Base-by-base conservation (phyloP, 2,888 invertebrate genomes). In the Corythucha ciliata region DNA sequence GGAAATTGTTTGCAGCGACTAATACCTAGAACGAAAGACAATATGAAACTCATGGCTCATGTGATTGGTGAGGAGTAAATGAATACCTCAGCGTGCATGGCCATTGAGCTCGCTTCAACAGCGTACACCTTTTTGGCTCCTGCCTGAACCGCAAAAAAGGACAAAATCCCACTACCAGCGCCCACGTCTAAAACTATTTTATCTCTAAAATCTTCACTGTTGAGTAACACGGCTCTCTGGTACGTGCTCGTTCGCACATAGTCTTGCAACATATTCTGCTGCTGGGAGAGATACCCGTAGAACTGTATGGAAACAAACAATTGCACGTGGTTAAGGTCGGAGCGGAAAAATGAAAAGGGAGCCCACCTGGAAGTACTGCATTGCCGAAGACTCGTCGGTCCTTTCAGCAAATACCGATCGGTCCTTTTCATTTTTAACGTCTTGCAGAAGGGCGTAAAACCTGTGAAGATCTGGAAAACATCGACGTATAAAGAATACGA, bases 221-320 rank as follows among this genome's bases (percentile, higher is more conserved):
- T 98, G 48, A 87, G 83, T 57, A 94, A 74, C 68, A 98, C 94
- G 51, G 98, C 97, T 64, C 90, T 80, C 71, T 98, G 97, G 71
- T 98, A 98, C 52, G 97, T 97, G 66, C 93, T 91, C 39, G 98
- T 98, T 62, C 98, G 77, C 58, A 97, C 90, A 70, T 92, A 98
- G 70, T 98, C 98, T 73, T 98, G 97, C 87, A 98, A 88, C 97
- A 98, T 98, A 68, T 98, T 98, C 71, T 98, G 98, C 71, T 98
- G 98, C 69, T 98, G 98, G 52, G 94, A 94, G 61, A 98, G 73
- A 72, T 96, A 97, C 58, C 97, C 96, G 71, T 98, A 98, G 72
- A 98, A 98, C 76, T 97, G 68, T 21, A 69, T 66, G 49, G 46
- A 55, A 56, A 59, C 56, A 42, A 46, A 47, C 12, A 47, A 47